A percentile compares a stretch with the other conserved stretches of the same genome.
These are phyloP conservation scores for Hyphantria cunea DNA, from an alignment of 1,140 invertebrate genomes.

Conservation along the genomic window DNA sequence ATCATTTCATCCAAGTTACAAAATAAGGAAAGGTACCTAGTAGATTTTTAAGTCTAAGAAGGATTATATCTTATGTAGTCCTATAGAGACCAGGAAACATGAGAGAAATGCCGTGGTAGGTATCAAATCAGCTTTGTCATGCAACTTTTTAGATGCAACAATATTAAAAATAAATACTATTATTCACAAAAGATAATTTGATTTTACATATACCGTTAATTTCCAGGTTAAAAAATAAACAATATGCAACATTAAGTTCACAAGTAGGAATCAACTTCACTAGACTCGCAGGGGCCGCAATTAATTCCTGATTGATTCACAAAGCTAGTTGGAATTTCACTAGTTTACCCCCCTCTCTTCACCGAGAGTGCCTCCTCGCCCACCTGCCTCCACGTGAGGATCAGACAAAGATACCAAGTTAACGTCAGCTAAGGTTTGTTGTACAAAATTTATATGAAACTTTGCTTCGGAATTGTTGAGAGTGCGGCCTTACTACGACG, in stretches of 20 bases:
- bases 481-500: slow-evolving; percentile 42
- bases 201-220: slow-evolving; percentile 8
- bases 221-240: slow-evolving; percentile 18
- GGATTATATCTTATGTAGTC: too few species aligned
- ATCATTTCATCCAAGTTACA: too few species aligned
- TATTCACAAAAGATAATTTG: too few species aligned
- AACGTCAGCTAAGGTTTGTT: slow-evolving; percentile 76
- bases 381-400: slow-evolving; percentile 62
- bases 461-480: slow-evolving; percentile 53
- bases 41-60: too few species aligned
- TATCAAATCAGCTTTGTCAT: too few species aligned
- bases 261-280: slow-evolving; percentile 54
- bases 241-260: slow-evolving; percentile 38
- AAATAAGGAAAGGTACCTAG: too few species aligned
- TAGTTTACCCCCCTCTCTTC: slow-evolving; percentile 32
- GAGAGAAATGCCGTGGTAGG: too few species aligned
- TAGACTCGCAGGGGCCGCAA: slow-evolving; percentile 57
- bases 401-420: slow-evolving; percentile 78
- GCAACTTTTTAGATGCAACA: too few species aligned
- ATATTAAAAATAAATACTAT: too few species aligned
- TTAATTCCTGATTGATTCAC: slow-evolving; percentile 78
- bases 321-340: slow-evolving; percentile 65
- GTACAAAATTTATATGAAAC: slow-evolving; percentile 79
- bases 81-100: too few species aligned
- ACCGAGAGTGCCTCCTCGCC: slow-evolving; percentile 27